Evolutionary conservation across 2,113 vertebrate species (phyloP).

Genomic region (Myotis brandtii): DNA sequence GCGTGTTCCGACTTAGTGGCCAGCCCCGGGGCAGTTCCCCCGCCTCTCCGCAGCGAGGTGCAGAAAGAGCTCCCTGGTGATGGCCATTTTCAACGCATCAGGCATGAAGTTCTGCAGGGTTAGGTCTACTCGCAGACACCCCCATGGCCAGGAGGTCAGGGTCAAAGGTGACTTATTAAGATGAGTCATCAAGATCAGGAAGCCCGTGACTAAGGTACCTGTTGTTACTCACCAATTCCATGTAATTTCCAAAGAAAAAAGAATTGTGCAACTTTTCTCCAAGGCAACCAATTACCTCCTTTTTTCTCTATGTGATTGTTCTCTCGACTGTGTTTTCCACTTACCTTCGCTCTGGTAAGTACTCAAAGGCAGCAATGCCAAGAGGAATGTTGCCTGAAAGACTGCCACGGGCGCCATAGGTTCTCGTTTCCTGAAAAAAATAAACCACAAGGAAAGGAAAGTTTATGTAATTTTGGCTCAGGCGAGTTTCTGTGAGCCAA

Average conservation of each 20-base stretch:
- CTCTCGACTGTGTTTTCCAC: not conserved
- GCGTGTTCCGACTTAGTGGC: not conserved
- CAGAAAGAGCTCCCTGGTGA: not conserved
- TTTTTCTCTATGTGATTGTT: not conserved
- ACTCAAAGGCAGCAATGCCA: not conserved
- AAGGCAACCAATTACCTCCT: not conserved
- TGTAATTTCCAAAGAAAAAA: not conserved
- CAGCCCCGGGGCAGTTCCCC: no score
- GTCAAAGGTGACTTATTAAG: not conserved
- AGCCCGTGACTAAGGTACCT: not conserved
- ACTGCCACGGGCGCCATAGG: constrained; percentile 78
- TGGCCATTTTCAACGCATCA: rapidly evolving
- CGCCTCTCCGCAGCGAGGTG: not conserved
- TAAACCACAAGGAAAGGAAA: constrained; percentile 35
- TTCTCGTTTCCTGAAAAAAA: constrained; percentile 77
- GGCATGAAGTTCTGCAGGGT: not conserved
- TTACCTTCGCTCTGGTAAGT: constrained; percentile 80
- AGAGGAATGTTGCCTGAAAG: constrained; percentile 67
- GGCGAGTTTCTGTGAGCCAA: not conserved
- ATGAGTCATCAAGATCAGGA: not conserved
- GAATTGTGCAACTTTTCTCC: not conserved
- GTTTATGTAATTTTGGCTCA: not conserved
- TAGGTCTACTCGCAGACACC: no score
- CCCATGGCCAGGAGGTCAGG: not conserved
- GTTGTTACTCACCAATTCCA: not conserved